Evolutionary conservation across 1,140 invertebrate genomes (phyloP).

Genomic region (Rhopalosiphum padi): DNA sequence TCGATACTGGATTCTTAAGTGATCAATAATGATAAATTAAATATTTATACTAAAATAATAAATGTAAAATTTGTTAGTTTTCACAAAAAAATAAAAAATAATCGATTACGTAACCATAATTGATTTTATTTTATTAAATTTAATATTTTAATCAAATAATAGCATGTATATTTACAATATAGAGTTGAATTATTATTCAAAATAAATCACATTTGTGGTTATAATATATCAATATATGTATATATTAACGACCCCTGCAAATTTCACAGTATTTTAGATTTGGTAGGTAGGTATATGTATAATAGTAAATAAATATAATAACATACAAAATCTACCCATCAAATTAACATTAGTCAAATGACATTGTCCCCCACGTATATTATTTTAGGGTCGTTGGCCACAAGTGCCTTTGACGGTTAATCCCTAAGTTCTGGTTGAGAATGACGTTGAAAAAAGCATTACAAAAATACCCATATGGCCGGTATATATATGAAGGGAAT

Average conservation of each 20-base stretch:
- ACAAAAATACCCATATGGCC: slow-evolving; percentile 41
- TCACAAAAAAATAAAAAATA: not conserved
- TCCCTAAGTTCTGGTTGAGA: slow-evolving; percentile 35
- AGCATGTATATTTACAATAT: not conserved
- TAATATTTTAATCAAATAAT: slow-evolving; percentile 18
- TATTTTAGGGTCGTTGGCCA: slow-evolving; percentile 21
- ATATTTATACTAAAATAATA: not conserved
- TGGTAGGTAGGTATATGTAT: not conserved
- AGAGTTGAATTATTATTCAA: not conserved
- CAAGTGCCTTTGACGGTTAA: slow-evolving; percentile 47
- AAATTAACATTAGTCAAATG: slow-evolving; percentile 51
- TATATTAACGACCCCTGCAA: not conserved
- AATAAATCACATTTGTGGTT: slow-evolving; percentile 6
- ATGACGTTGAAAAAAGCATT: slow-evolving; percentile 32
- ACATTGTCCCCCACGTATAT: slow-evolving; percentile 17
- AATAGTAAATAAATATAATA: slow-evolving; percentile 44
- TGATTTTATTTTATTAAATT: not conserved
- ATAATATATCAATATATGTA: not conserved
- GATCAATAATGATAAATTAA: not conserved
- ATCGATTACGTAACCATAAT: not conserved
- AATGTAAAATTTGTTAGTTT: not conserved
- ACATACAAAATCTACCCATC: slow-evolving; percentile 38
- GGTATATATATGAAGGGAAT: slow-evolving; percentile 24
- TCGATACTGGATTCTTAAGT: not conserved
- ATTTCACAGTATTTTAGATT: not conserved